Evolutionary conservation across 2,797 vertebrate species (phyloP).

Genomic region (Trachops cirrhosus): DNA sequence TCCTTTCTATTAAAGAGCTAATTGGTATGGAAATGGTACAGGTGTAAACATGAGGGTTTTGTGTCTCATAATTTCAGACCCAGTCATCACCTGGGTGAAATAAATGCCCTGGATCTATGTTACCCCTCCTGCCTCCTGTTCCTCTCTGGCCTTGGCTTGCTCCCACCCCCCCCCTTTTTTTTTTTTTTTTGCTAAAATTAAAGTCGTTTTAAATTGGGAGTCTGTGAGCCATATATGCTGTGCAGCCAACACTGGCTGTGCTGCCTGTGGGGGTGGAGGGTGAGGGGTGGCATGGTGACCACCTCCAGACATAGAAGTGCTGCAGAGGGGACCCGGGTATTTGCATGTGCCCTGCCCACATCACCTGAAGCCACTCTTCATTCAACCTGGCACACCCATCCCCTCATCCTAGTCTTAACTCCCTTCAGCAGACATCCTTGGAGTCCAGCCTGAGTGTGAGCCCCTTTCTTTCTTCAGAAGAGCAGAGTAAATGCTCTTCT

Average conservation of each 20-base stretch:
- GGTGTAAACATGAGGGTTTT: slow-evolving; percentile 72
- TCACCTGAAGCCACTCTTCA: background rate
- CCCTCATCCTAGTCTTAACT: background rate
- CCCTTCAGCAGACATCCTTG: background rate
- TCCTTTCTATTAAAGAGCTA: slow-evolving; percentile 66
- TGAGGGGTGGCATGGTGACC: background rate
- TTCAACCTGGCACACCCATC: too few species aligned
- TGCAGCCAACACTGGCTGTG: background rate
- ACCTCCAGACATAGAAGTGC: background rate
- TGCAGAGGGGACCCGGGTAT: background rate
- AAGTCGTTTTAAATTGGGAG: slow-evolving; percentile 49
- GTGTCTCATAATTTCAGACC: slow-evolving; percentile 56
- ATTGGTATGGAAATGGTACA: slow-evolving; percentile 69
- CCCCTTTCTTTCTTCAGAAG: background rate
- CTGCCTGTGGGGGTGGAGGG: background rate
- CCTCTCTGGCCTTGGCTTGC: slow-evolving; percentile 45
- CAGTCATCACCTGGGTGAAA: slow-evolving; percentile 59
- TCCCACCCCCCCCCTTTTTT: background rate
- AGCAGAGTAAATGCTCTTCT: background rate
- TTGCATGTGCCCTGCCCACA: background rate
- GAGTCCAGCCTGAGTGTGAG: background rate
- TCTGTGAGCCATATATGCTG: background rate
- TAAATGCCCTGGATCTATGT: slow-evolving; percentile 32
- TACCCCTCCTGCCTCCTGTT: slow-evolving; percentile 37
- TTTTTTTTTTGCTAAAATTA: slow-evolving; percentile 60